These are phyloP conservation scores for Perdita meconis DNA, from an alignment of 2,888 invertebrate genomes.

Conservation along the genomic window DNA sequence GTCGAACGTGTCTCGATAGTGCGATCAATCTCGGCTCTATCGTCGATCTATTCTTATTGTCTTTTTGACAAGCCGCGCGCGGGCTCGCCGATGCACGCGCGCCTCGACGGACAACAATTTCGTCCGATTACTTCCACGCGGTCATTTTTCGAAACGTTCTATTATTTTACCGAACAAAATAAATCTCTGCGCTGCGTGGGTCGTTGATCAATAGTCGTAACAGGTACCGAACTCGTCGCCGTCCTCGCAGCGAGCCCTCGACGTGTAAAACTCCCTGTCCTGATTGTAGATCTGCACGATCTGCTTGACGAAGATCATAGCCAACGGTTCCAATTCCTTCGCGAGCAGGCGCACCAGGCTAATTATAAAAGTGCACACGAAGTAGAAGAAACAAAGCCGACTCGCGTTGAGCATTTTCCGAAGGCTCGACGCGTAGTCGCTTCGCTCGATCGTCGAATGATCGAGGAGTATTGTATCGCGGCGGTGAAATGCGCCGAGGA, in stretches of 20 bases:
- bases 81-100: no score
- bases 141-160: no score
- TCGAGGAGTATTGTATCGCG: no score
- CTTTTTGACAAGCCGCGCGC: no score
- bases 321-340: conserved; percentile 33
- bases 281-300: conserved; percentile 29
- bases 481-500: neutral
- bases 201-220: neutral
- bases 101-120: no score
- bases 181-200: no score
- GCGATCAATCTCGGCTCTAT: neutral
- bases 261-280: conserved; percentile 20
- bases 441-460: neutral
- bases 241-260: neutral
- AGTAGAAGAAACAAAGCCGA: conserved; percentile 57
- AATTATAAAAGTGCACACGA: conserved; percentile 40
- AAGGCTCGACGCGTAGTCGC: neutral
- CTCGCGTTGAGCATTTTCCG: conserved; percentile 44
- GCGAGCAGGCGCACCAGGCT: conserved; percentile 31
- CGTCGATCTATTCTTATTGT: no score
- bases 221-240: neutral
- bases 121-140: no score
- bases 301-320: conserved; percentile 12
- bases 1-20: neutral
- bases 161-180: no score